These are phyloP conservation scores for Typhlichthys eigenmanni DNA, from an alignment of 2,797 vertebrate genomes.

Conservation along the genomic window DNA sequence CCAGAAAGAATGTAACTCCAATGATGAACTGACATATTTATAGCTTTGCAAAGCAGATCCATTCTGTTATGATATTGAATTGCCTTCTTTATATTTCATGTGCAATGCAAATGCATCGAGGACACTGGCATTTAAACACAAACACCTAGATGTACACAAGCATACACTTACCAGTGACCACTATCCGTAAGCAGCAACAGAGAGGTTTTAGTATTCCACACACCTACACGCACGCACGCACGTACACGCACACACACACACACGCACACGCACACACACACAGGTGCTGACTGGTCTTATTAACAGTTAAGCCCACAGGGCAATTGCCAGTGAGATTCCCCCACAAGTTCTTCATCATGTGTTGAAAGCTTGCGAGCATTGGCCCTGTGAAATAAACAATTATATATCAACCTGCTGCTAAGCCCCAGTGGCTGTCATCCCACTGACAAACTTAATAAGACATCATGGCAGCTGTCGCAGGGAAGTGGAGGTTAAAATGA, in stretches of 20 bases:
- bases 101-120: too few relatives aligned
- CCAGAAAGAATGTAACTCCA: too few relatives aligned
- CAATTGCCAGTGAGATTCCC: slow-evolving; percentile 40
- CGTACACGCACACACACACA: slow-evolving; percentile 11
- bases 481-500: background rate
- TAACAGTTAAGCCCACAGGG: slow-evolving; percentile 53
- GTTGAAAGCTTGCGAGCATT: slow-evolving; percentile 45
- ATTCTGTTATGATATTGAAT: too few relatives aligned
- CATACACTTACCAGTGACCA: background rate
- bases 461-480: slow-evolving; percentile 31
- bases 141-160: too few relatives aligned
- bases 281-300: slow-evolving; percentile 46
- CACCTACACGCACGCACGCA: background rate
- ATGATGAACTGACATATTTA: too few relatives aligned
- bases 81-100: too few relatives aligned
- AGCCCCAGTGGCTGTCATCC: slow-evolving; percentile 49
- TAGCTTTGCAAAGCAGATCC: too few relatives aligned
- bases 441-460: slow-evolving; percentile 43
- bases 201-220: background rate
- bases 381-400: slow-evolving; percentile 50
- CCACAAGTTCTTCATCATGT: slow-evolving; percentile 54
- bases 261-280: slow-evolving; percentile 17
- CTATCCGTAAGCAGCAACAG: background rate
- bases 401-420: slow-evolving; percentile 41
- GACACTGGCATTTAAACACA: too few relatives aligned